Base-by-base conservation (phyloP, 2,113 vertebrate genomes). In the Sander lucioperca region DNA sequence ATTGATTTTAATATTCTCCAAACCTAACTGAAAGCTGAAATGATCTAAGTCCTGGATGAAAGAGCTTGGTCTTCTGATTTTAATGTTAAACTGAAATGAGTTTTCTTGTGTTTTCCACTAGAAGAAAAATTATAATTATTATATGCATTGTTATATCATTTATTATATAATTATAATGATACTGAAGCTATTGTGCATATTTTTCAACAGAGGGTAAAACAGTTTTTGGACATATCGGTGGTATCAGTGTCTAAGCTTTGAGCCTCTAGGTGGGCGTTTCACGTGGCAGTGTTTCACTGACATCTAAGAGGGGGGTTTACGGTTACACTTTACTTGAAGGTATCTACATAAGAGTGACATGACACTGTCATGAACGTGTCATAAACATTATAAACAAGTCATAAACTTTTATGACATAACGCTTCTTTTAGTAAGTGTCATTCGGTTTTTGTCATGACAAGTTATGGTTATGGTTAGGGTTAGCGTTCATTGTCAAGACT, bases 11-110 rank as follows among this genome's bases (percentile, higher is more conserved):
- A 33, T 3, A 7, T 48, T n/a, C 39, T 61, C 54, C 57, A 62
- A 51, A 62, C 27, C 6, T 43, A 25, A 25, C 12, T n/a, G 30
- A 66, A 11, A 27, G 54, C 51, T 57, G 27, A 57, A 63, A 58
- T 54, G 18, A n/a, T 62, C 23, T 3, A 47, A 14, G 23, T 30
- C 3, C 25, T n/a, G 18, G 13, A 51, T 19, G 39, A 62, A 63
- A 53, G 51, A 36, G 36, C 39, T 65, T 39, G 57, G n/a, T 62
- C 48, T 65, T 74, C 19, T 50, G 19, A 47, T n/a, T 23, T 68
- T 58, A n/a, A 77, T 78, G 12, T n/a, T 36, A 30, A 71, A 27
- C 9, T 25, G 14, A 57, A 25, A 25, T 39, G 5, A 11, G 2
- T 45, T 71, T 57, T 61, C 12, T 74, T 33, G 19, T 63, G 21